phyloP scores from a whole-genome alignment of 2,888 invertebrate species.

The Drosophila greeni region DNA sequence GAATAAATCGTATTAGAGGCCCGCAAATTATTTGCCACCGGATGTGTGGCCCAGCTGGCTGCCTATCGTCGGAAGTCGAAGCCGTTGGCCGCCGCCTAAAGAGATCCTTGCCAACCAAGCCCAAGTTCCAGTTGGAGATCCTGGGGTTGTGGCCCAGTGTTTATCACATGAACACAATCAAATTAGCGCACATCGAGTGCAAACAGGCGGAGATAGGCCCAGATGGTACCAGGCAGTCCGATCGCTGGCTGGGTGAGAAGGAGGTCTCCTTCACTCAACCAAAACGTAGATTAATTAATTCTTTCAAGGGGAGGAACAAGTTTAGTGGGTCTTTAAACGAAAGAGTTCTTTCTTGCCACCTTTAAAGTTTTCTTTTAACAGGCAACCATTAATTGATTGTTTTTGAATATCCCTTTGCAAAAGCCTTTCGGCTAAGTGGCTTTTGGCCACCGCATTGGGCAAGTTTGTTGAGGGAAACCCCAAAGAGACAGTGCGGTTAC shows the following conservation, averaged over 20 bases:
- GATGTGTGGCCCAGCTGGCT: conserved; percentile 51
- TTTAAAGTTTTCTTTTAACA: background rate
- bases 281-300: conserved; percentile 36
- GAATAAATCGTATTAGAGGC: conserved; percentile 68
- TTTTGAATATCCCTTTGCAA: background rate
- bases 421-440: conserved; percentile 11
- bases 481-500: conserved; percentile 6
- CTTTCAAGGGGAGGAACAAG: background rate
- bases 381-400: background rate
- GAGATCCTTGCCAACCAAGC: conserved; percentile 18
- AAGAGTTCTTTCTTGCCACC: background rate
- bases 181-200: conserved; percentile 74
- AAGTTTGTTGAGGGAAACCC: conserved; percentile 27
- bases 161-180: conserved; percentile 74
- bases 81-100: conserved; percentile 12
- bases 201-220: conserved; percentile 68
- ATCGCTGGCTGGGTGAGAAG: background rate
- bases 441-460: conserved; percentile 18
- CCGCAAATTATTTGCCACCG: conserved; percentile 68
- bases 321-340: background rate
- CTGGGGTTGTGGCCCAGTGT: conserved; percentile 48
- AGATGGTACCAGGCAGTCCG: conserved; percentile 42
- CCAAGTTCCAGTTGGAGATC: conserved; percentile 12
- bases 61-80: conserved; percentile 38
- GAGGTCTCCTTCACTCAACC: background rate